Evolutionary conservation across 2,797 vertebrate species (phyloP), one percentile per base, ranked within the genome.

Genomic region (Loris lydekkerianus): DNA sequence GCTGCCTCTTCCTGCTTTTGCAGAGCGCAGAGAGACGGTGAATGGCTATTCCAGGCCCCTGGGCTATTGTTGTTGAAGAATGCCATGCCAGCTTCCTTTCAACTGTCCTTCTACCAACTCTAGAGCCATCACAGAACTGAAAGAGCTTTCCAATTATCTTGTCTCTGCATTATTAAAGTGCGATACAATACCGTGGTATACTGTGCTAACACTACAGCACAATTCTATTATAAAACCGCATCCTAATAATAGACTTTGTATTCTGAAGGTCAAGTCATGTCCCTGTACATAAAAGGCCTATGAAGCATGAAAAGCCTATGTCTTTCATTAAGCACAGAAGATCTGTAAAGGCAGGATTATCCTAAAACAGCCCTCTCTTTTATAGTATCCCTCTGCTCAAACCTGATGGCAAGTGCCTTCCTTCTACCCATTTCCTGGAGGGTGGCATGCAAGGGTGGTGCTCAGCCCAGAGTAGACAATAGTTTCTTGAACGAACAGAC

Each of bases 241-340:
- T 67, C 67, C 85, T 95, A 91, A 92, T 92, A 93, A 94, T 65
- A 97, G 92, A 86, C 58, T 92, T 91, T 76, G 49, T 92, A 87
- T 91, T 94, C 72, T 92, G 84, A 94, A 96, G 91, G 61, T 96
- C 91, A 95, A 69, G 87, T 81, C 67, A 58, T 40, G n/a, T 86
- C 46, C 14, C 61, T 60, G 15, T 49, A 77, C 40, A 95, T 29
- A 80, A 94, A 81, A 90, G 53, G 69, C 37, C 27, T 53, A 34
- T 5, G 43, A 88, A 31, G 37, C n/a, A 77, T 34, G 34, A 34
- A 34, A 2, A 34, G 34, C 34, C 34, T 34, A 34, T 70, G 56
- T 73, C 60, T 93, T 78, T 75, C 21, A 34, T 92, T 53, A 77
- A 80, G 86, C 77, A 76, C 6, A 83, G 78, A 90, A 0, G 7